These are phyloP conservation scores for Brachionus asplanchnoidis DNA, from an alignment of 1,140 invertebrate species.

Conservation along the genomic window DNA sequence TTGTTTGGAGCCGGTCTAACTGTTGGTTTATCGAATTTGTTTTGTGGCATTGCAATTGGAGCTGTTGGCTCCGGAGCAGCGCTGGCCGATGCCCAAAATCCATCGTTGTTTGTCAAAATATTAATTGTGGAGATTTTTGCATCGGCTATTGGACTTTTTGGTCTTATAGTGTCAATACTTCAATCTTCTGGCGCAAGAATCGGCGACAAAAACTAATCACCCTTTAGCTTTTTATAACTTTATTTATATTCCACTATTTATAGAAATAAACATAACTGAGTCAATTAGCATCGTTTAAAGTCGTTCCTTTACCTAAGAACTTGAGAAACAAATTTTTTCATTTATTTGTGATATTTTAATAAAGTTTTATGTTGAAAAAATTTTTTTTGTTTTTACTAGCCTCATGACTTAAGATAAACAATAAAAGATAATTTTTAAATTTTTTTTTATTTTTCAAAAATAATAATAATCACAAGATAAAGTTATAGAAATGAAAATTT, in stretches of 20 bases:
- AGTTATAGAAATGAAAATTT: background rate
- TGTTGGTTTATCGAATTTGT: slow-evolving; percentile 86
- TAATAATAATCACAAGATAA: background rate
- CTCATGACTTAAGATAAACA: background rate
- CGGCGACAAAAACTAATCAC: slow-evolving; percentile 2
- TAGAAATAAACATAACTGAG: background rate
- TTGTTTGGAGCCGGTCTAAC: slow-evolving; percentile 73
- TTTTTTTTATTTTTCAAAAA: background rate
- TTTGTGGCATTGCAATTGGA: slow-evolving; percentile 90
- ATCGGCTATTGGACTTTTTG: slow-evolving; percentile 93
- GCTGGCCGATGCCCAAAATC: slow-evolving; percentile 87
- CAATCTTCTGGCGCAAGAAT: slow-evolving; percentile 18
- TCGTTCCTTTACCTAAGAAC: background rate
- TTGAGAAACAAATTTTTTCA: background rate
- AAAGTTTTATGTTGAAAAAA: background rate
- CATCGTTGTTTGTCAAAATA: slow-evolving; percentile 89
- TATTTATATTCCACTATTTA: background rate
- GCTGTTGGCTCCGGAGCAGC: slow-evolving; percentile 92
- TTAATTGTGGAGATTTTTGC: slow-evolving; percentile 97
- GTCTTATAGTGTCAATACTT: slow-evolving; percentile 51
- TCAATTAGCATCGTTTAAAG: background rate
- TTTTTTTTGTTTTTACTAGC: background rate
- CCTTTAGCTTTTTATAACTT: background rate
- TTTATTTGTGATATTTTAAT: background rate
- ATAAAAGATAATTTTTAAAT: background rate